Evolutionary conservation across 2,888 invertebrate genomes (phyloP), one percentile per base, ranked within the genome.

Genomic region (Clanis bilineata): DNA sequence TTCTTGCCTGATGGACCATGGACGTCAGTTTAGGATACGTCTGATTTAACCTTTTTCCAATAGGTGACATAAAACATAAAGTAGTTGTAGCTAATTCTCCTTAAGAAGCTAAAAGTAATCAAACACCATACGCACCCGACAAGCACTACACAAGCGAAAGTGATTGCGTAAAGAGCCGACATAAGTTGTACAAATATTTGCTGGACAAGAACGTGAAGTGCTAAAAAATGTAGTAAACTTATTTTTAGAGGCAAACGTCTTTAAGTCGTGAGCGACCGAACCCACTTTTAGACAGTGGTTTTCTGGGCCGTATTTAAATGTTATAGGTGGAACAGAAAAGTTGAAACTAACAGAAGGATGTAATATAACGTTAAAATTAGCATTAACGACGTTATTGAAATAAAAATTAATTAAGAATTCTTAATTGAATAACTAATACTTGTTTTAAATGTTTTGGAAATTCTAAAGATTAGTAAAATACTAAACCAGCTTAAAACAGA

Each of bases 371-470:
- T n/a, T n/a, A n/a, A n/a, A n/a, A n/a, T n/a, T n/a, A n/a, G n/a
- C n/a, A n/a, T n/a, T n/a, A n/a, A n/a, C n/a, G n/a, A 41, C 18
- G 18, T 15, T 41, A 5, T 6, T 15, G 15, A 41, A 41, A 39
- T 15, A 1, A 5, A 41, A 32, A 41, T 15, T 3, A 41, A 41
- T 12, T n/a, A 38, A 38, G 38, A n/a, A 38, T n/a, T 38, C 36
- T 1, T 41, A 4, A 41, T 41, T 41, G 39, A 15, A 41, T 41
- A 15, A 32, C 15, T 6, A 47, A 47, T 51, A 28, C 47, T 9
- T 18, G 28, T 51, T 44, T 28, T 28, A 25, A 51, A 28, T 51
- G 28, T 28, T 51, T 25, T 51, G 28, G 47, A 51, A 51, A 51
- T 28, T 6, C 4, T 1, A 51, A 51, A 32, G 0, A 32, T 32